Evolutionary conservation across 2,797 vertebrate species (phyloP).

Genomic region (Euthynnus affinis): DNA sequence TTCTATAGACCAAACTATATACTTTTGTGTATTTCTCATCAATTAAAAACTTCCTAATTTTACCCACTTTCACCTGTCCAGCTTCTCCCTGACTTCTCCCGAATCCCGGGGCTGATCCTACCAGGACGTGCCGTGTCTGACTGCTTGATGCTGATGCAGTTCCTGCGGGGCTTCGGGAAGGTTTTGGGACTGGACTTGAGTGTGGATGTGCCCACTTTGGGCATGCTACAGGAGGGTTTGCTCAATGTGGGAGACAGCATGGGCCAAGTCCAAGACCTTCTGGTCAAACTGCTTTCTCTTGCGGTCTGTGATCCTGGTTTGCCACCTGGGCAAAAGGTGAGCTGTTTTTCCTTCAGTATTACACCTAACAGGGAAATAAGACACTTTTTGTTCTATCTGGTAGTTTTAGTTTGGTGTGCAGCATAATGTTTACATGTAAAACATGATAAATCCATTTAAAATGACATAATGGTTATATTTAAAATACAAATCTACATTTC

Average conservation of each 20-base stretch:
- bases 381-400: not conserved
- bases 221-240: constrained; percentile 95
- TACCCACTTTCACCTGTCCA: constrained; percentile 62
- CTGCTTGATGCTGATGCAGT: constrained; percentile 99
- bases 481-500: too few species aligned
- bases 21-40: too few species aligned
- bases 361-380: not conserved
- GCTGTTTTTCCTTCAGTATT: constrained; percentile 10
- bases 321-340: constrained; percentile 95
- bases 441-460: too few species aligned
- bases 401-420: not conserved
- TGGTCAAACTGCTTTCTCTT: constrained; percentile 95
- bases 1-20: not conserved
- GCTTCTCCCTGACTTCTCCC: constrained; percentile 94
- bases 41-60: not conserved
- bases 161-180: constrained; percentile 96
- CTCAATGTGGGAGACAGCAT: constrained; percentile 97
- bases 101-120: constrained; percentile 95
- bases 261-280: constrained; percentile 97
- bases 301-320: constrained; percentile 97
- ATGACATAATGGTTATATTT: too few species aligned
- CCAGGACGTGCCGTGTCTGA: constrained; percentile 94
- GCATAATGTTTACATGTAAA: too few species aligned
- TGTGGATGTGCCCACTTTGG: constrained; percentile 92
- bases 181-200: constrained; percentile 95